A percentile compares a stretch with the other conserved stretches of the same genome.
These are phyloP conservation scores for Drosophila macrospina DNA, from an alignment of 2,888 invertebrate species.

Conservation along the genomic window DNA sequence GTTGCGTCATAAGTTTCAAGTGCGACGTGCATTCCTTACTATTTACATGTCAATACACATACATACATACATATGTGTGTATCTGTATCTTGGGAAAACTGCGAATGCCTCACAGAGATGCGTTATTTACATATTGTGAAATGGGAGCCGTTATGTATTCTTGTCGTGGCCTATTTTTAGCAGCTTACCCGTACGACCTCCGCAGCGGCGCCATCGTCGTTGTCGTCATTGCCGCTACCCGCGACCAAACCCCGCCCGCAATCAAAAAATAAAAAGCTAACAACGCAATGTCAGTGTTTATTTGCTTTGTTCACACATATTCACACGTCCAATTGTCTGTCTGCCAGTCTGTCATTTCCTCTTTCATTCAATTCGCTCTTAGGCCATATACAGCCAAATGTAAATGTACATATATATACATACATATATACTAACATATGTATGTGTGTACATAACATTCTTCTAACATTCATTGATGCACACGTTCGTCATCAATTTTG, in stretches of 20 bases:
- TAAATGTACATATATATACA: neutral
- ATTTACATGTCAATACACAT: neutral
- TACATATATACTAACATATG: too few relatives aligned
- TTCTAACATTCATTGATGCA: slow-evolving; percentile 47
- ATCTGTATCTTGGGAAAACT: slow-evolving; percentile 8
- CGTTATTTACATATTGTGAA: slow-evolving; percentile 56
- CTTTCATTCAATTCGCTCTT: slow-evolving; percentile 46
- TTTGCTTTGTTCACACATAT: slow-evolving; percentile 38
- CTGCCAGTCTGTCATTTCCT: slow-evolving; percentile 52
- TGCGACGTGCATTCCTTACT: slow-evolving; percentile 28
- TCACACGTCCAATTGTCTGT: slow-evolving; percentile 44
- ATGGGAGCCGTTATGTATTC: slow-evolving; percentile 54
- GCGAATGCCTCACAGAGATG: slow-evolving; percentile 33
- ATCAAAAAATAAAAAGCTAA: slow-evolving; percentile 44
- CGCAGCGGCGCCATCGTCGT: slow-evolving; percentile 45
- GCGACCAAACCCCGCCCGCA: slow-evolving; percentile 30
- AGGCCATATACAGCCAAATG: slow-evolving; percentile 19
- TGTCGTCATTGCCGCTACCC: slow-evolving; percentile 13
- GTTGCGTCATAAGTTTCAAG: slow-evolving; percentile 64
- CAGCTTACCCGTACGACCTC: slow-evolving; percentile 54
- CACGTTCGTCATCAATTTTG: slow-evolving; percentile 31
- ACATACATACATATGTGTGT: neutral
- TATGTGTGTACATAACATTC: slow-evolving; percentile 7
- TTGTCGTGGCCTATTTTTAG: slow-evolving; percentile 77
- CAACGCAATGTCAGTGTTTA: slow-evolving; percentile 48